Evolutionary conservation across 92 coral and sea anemone species (phyloP).

Genomic region (Palythoa grandiflora): DNA sequence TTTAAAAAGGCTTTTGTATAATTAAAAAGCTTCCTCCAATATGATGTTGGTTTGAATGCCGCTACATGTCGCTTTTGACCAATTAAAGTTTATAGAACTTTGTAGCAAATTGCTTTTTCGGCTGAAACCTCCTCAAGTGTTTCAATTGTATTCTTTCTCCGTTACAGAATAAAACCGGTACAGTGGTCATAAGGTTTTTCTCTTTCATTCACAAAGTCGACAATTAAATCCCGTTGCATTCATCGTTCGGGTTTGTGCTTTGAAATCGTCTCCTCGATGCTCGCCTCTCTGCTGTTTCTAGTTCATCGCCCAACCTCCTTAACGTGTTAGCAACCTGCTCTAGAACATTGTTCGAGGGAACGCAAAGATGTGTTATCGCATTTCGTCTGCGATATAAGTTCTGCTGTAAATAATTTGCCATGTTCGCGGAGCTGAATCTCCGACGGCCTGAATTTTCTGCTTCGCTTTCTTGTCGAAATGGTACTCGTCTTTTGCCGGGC

Average conservation of each 20-base stretch:
- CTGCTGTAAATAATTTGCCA: background rate
- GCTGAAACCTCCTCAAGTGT: background rate
- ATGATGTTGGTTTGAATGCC: background rate
- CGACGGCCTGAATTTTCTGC: background rate
- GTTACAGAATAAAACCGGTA: background rate
- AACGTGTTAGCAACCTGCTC: slow-evolving; percentile 60
- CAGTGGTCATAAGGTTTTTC: background rate
- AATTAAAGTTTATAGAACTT: too few species aligned
- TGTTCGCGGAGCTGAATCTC: background rate
- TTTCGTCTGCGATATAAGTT: slow-evolving; percentile 38
- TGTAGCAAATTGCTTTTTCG: background rate
- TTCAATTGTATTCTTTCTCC: background rate
- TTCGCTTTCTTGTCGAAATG: background rate
- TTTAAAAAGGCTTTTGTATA: background rate
- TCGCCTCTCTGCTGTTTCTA: slow-evolving; percentile 44
- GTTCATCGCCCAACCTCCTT: slow-evolving; percentile 54
- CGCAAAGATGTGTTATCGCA: slow-evolving; percentile 38
- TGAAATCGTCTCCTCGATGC: slow-evolving; percentile 20
- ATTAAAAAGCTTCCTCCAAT: background rate
- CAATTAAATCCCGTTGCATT: background rate
- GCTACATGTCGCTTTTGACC: background rate
- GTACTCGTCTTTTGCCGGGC: slow-evolving; percentile 17
- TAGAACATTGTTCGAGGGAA: slow-evolving; percentile 13
- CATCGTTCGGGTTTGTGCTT: background rate
- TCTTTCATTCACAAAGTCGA: background rate